A percentile compares a stretch with the other conserved stretches of the same genome.
Evolutionary conservation across 2,888 invertebrate species (phyloP).

Genomic region (Oeneis ivallda): DNA sequence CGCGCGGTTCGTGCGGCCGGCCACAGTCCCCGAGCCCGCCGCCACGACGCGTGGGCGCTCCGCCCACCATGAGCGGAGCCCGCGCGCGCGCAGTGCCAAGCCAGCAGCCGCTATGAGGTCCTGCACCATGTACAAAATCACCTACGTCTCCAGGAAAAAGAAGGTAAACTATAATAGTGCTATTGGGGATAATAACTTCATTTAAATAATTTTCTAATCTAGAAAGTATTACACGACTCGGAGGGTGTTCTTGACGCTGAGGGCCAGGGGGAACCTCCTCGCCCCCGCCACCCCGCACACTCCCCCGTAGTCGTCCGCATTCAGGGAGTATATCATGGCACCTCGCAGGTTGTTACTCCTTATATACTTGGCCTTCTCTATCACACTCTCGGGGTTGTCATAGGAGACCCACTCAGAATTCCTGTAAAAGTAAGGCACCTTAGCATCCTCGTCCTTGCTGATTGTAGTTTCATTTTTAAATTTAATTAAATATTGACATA

Average conservation of each 20-base stretch:
- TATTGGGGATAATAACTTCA: too few species aligned
- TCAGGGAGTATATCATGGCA: constrained; percentile 92
- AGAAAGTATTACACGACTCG: background rate
- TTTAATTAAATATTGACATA: constrained; percentile 84
- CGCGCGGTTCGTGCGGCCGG: constrained; percentile 36
- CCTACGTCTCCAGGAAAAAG: constrained; percentile 70
- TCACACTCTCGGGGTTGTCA: constrained; percentile 87
- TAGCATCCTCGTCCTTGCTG: constrained; percentile 84
- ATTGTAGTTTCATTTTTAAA: constrained; percentile 74
- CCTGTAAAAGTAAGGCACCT: constrained; percentile 89
- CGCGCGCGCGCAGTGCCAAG: constrained; percentile 22
- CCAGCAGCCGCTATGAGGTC: constrained; percentile 58
- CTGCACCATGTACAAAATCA: constrained; percentile 76
- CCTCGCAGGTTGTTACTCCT: constrained; percentile 86
- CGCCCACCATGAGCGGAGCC: constrained; percentile 25
- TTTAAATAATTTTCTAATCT: background rate
- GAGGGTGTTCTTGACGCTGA: constrained; percentile 53
- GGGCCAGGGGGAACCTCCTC: constrained; percentile 48
- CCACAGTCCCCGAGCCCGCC: constrained; percentile 41
- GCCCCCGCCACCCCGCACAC: constrained; percentile 65
- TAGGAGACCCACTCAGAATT: constrained; percentile 91
- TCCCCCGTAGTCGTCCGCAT: constrained; percentile 88
- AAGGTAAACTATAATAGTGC: constrained; percentile 56
- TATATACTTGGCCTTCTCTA: constrained; percentile 86
- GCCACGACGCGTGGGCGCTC: constrained; percentile 42